These are phyloP conservation scores for Monochamus alternatus DNA, from an alignment of 2,888 invertebrate species.

Conservation along the genomic window DNA sequence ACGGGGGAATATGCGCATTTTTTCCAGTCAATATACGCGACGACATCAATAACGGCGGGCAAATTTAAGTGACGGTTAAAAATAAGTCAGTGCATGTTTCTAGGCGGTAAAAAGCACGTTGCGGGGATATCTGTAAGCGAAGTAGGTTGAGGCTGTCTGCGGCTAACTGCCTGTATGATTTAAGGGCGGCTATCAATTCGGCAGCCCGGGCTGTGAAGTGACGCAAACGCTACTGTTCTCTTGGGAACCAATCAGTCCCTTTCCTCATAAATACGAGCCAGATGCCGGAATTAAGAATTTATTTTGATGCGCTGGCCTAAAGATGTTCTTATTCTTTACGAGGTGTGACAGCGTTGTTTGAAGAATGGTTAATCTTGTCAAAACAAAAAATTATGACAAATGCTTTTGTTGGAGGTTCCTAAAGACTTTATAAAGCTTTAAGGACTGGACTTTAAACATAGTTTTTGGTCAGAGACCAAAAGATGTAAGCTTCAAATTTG, in stretches of 20 bases:
- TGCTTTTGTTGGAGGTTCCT: too few relatives aligned
- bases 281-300: slow-evolving; percentile 60
- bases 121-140: slow-evolving; percentile 53
- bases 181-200: slow-evolving; percentile 64
- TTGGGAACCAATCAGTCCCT: slow-evolving; percentile 64
- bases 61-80: slow-evolving; percentile 45
- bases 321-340: too few relatives aligned
- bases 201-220: slow-evolving; percentile 63
- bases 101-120: slow-evolving; percentile 44
- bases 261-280: slow-evolving; percentile 54
- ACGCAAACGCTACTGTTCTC: slow-evolving; percentile 66
- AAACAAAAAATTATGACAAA: too few relatives aligned
- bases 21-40: slow-evolving; percentile 14
- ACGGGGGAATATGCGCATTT: neutral
- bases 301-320: slow-evolving; percentile 32
- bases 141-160: slow-evolving; percentile 59
- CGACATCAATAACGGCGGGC: slow-evolving; percentile 25
- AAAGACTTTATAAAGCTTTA: too few relatives aligned
- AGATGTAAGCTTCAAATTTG: too few relatives aligned
- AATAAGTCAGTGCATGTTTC: slow-evolving; percentile 45
- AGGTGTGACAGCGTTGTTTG: too few relatives aligned
- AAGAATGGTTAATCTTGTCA: too few relatives aligned
- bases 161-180: slow-evolving; percentile 66
- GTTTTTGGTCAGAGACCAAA: too few relatives aligned
- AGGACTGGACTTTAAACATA: too few relatives aligned